phyloP scores from a whole-genome alignment of 2,888 invertebrate genomes.

The Gymnocheta viridis region DNA sequence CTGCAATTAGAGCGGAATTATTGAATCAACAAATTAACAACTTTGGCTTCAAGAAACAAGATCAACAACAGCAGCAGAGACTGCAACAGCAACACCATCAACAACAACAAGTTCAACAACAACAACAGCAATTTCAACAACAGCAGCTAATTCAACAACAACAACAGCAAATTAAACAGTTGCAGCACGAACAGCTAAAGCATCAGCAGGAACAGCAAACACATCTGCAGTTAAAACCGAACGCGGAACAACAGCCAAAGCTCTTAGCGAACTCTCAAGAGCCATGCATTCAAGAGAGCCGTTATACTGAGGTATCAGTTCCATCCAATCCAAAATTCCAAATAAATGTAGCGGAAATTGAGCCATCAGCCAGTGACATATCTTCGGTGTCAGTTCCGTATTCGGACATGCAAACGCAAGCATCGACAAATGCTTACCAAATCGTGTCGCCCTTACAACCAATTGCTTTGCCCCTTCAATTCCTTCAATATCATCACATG shows the following conservation, averaged over 20 bases:
- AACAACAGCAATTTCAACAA: conserved; percentile 30
- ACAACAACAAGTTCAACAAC: conserved; percentile 50
- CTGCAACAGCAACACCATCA: conserved; percentile 61
- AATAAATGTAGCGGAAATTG: conserved; percentile 71
- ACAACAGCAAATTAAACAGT: conserved; percentile 39
- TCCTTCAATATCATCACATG: conserved; percentile 77
- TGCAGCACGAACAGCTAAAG: conserved; percentile 31
- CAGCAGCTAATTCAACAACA: conserved; percentile 53
- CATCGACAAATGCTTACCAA: conserved; percentile 72
- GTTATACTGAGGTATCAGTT: conserved; percentile 38
- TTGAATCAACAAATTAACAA: conserved; percentile 73
- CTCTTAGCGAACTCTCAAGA: conserved; percentile 31
- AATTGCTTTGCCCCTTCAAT: conserved; percentile 76
- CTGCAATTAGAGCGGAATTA: conserved; percentile 62
- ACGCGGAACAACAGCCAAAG: conserved; percentile 28
- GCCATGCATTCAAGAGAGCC: conserved; percentile 54
- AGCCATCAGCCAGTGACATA: conserved; percentile 51
- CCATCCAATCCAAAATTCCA: conserved; percentile 68
- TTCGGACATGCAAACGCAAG: conserved; percentile 73
- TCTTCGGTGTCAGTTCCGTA: conserved; percentile 32
- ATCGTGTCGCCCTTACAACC: conserved; percentile 73
- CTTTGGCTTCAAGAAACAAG: conserved; percentile 71
- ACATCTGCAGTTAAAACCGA: conserved; percentile 48
- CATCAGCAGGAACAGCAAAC: conserved; percentile 55
- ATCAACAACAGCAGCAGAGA: conserved; percentile 38